These are phyloP conservation scores for Drosophila willistoni DNA, from an alignment of 1,140 invertebrate species.

Conservation along the genomic window DNA sequence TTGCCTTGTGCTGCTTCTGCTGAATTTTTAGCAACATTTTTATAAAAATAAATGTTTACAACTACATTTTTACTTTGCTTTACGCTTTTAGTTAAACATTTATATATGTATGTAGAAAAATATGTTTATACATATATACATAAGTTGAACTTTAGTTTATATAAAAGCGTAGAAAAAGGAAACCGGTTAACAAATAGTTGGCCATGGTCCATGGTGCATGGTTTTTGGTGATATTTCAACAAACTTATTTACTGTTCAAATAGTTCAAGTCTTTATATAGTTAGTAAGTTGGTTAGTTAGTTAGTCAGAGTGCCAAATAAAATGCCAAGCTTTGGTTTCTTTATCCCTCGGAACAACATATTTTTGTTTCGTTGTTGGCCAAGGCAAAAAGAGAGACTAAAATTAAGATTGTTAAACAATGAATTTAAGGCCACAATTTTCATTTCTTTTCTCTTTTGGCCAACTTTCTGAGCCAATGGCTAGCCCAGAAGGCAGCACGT, in stretches of 20 bases:
- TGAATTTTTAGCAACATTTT: constrained; percentile 77
- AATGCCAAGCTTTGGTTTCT: constrained; percentile 49
- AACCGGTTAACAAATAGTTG: constrained; percentile 65
- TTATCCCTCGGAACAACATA: constrained; percentile 30
- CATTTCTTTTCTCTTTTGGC: constrained; percentile 29
- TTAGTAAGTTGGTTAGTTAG: constrained; percentile 30
- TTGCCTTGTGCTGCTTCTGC: constrained; percentile 56
- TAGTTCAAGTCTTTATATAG: constrained; percentile 60
- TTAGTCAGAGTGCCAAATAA: constrained; percentile 54
- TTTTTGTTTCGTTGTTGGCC: constrained; percentile 14
- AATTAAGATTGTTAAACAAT: neutral
- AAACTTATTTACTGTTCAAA: constrained; percentile 74
- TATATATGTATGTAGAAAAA: neutral
- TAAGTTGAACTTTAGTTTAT: constrained; percentile 68
- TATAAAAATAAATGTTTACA: constrained; percentile 69
- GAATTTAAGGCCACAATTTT: constrained; percentile 1
- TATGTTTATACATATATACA: constrained; percentile 2
- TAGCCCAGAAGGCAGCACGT: neutral
- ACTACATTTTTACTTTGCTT: constrained; percentile 59
- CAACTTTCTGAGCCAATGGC: neutral
- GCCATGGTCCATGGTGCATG: constrained; percentile 36
- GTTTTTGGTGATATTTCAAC: constrained; percentile 60
- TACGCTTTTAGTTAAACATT: constrained; percentile 61
- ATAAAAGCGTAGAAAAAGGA: constrained; percentile 47
- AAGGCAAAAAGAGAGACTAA: neutral